Evolutionary conservation across 2,888 invertebrate species (phyloP).

Genomic region (Rapana venosa): DNA sequence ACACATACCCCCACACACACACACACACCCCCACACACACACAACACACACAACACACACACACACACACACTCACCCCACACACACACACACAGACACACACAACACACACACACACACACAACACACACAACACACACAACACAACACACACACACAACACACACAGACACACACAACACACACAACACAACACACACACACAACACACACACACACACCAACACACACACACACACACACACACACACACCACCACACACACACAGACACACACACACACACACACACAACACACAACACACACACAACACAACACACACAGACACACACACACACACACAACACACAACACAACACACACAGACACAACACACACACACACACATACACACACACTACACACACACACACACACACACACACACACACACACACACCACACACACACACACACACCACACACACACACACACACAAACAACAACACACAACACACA

Average conservation of each 20-base stretch:
- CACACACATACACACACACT: not conserved
- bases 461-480: not conserved
- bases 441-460: conserved; percentile 30
- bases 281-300: too few species aligned
- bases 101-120: too few species aligned
- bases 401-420: conserved; percentile 26
- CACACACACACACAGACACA: too few species aligned
- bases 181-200: conserved; percentile 16
- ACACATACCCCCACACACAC: conserved; percentile 24
- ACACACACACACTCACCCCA: not conserved
- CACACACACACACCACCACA: not conserved
- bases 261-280: too few species aligned
- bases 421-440: not conserved
- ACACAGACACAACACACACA: not conserved
- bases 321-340: too few species aligned
- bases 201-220: not conserved
- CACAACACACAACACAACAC: too few species aligned
- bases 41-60: not conserved
- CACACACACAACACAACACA: too few species aligned
- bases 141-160: too few species aligned
- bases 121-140: too few species aligned
- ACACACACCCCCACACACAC: not conserved
- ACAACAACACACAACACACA: too few species aligned
- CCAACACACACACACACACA: not conserved
- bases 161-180: not conserved